Evolutionary conservation across 2,888 invertebrate genomes (phyloP).

Genomic region (Thalpophila matura): DNA sequence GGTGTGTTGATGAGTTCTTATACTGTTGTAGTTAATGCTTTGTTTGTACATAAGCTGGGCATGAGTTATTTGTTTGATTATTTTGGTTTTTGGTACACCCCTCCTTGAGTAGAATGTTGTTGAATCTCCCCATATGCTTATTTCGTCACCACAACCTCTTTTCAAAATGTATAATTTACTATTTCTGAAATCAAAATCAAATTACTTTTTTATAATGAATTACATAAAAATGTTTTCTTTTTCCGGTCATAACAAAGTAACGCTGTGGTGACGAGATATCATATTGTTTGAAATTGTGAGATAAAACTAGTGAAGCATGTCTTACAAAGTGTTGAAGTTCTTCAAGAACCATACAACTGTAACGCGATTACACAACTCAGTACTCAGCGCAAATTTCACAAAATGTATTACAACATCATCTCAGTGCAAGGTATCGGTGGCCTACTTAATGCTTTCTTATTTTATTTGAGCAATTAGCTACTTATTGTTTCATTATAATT

Average conservation of each 20-base stretch:
- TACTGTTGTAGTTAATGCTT: slow-evolving; percentile 41
- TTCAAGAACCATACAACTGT: slow-evolving; percentile 71
- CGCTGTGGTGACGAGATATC: slow-evolving; percentile 84
- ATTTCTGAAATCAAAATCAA: background rate
- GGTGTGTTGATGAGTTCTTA: slow-evolving; percentile 71
- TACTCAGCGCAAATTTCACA: slow-evolving; percentile 74
- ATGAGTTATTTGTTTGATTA: slow-evolving; percentile 8
- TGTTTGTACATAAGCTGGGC: slow-evolving; percentile 26
- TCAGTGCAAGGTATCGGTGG: slow-evolving; percentile 83
- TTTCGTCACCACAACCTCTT: slow-evolving; percentile 76
- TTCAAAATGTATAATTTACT: background rate
- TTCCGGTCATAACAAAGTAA: slow-evolving; percentile 79
- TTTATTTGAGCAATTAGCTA: slow-evolving; percentile 27
- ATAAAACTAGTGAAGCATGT: slow-evolving; percentile 78
- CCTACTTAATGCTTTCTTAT: slow-evolving; percentile 59
- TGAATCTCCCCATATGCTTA: slow-evolving; percentile 82
- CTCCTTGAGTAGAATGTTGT: slow-evolving; percentile 45
- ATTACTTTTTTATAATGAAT: slow-evolving; percentile 17
- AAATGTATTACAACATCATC: slow-evolving; percentile 84
- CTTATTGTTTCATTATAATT: slow-evolving; percentile 17
- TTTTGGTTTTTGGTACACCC: slow-evolving; percentile 38
- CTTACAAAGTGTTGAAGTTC: slow-evolving; percentile 75
- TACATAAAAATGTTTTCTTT: slow-evolving; percentile 68
- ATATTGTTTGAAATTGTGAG: slow-evolving; percentile 70
- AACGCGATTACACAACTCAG: slow-evolving; percentile 74